phyloP scores from a whole-genome alignment of 2,113 vertebrate genomes.

The Chascanopsetta lugubris region DNA sequence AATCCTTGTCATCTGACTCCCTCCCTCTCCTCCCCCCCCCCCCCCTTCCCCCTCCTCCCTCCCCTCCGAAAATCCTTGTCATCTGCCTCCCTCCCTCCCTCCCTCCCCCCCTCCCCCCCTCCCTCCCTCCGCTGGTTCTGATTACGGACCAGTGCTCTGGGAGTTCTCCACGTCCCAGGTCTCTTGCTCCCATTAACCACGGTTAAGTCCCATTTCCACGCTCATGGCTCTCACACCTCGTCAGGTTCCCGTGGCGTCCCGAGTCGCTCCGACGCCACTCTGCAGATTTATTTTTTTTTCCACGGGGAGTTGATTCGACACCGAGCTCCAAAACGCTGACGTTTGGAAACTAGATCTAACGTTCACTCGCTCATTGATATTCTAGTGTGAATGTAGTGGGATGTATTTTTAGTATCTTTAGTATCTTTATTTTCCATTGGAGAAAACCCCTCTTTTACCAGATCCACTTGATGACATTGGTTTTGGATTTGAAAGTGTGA shows the following conservation, averaged over 20 bases:
- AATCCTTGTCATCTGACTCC: conserved; percentile 62
- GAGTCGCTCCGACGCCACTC: not conserved
- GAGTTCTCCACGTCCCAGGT: conserved; percentile 43
- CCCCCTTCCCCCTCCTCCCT: too few relatives aligned
- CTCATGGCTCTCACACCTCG: conserved; percentile 58
- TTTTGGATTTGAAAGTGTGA: too few relatives aligned
- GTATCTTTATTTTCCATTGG: conserved; percentile 18
- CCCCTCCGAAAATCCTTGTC: too few relatives aligned
- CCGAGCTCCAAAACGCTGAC: conserved; percentile 18
- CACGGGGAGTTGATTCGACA: not conserved
- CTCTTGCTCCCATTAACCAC: conserved; percentile 48
- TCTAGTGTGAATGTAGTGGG: conserved; percentile 12
- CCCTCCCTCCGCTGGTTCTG: conserved; percentile 64
- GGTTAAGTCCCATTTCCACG: conserved; percentile 50
- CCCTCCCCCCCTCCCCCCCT: too few relatives aligned
- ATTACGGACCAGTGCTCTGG: conserved; percentile 59
- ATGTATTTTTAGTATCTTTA: conserved; percentile 21
- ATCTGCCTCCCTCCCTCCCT: too few relatives aligned
- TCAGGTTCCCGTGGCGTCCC: conserved; percentile 22
- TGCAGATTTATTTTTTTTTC: not conserved
- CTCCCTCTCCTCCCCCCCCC: too few relatives aligned
- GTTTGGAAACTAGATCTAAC: conserved; percentile 2
- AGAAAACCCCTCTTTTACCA: too few relatives aligned
- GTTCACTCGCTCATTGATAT: conserved; percentile 14
- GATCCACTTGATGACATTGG: too few relatives aligned